These are phyloP conservation scores for Drosophila navojoa DNA, from an alignment of 1,140 invertebrate species.

Conservation along the genomic window DNA sequence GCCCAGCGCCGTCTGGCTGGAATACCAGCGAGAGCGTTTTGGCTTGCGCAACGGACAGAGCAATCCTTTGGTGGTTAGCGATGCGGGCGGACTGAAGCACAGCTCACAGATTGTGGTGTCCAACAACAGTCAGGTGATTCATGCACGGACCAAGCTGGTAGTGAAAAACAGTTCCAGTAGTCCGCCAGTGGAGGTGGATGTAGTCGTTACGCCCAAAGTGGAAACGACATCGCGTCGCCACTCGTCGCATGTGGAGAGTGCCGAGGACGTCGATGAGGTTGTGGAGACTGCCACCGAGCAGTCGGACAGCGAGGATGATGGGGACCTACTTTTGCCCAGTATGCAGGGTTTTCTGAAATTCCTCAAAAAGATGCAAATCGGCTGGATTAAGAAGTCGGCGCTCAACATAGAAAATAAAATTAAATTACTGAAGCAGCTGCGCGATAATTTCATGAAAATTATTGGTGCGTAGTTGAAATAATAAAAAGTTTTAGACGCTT, in stretches of 20 bases:
- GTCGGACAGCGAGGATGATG: slow-evolving; percentile 13
- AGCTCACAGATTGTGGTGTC: slow-evolving; percentile 47
- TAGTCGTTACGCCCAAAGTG: slow-evolving; percentile 57
- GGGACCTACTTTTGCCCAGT: slow-evolving; percentile 53
- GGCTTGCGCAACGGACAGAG: slow-evolving; percentile 39
- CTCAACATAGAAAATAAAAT: slow-evolving; percentile 85
- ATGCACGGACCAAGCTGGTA: slow-evolving; percentile 37
- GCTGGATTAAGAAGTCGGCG: slow-evolving; percentile 85
- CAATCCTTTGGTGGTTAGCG: slow-evolving; percentile 41
- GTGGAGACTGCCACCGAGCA: slow-evolving; percentile 40
- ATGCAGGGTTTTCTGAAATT: slow-evolving; percentile 84
- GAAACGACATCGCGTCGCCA: slow-evolving; percentile 65
- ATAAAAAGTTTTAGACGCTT: background rate
- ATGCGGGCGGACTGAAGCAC: slow-evolving; percentile 38
- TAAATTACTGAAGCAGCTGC: slow-evolving; percentile 85
- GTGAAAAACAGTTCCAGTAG: slow-evolving; percentile 27
- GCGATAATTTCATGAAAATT: slow-evolving; percentile 85
- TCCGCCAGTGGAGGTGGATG: slow-evolving; percentile 13
- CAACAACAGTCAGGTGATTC: slow-evolving; percentile 38
- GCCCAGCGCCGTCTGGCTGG: slow-evolving; percentile 71
- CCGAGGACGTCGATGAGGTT: slow-evolving; percentile 19
- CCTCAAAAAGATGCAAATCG: slow-evolving; percentile 85
- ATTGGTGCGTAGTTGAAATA: slow-evolving; percentile 85
- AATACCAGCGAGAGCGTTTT: slow-evolving; percentile 73
- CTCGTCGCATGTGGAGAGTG: slow-evolving; percentile 33